Conservation (phyloP, 2,113 vertebrate species). For the Bambusicola thoracicus region DNA sequence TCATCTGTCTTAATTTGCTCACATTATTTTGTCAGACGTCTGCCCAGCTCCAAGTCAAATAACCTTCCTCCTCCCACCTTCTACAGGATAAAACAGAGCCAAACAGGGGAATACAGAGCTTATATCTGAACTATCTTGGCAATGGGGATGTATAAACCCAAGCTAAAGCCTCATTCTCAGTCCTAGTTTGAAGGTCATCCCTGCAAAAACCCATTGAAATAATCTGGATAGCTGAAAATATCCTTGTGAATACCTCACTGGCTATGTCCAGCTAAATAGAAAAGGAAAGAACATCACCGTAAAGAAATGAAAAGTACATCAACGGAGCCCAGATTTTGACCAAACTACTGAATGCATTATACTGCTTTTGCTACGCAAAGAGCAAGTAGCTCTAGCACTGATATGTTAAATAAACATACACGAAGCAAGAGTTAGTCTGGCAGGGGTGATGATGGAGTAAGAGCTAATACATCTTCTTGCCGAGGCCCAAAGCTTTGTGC, state of each 20-base stretch:
- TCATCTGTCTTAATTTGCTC: constrained; percentile 66
- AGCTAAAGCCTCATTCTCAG: background rate
- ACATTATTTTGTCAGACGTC: constrained; percentile 61
- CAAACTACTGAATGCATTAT: background rate
- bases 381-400: constrained; percentile 22
- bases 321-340: background rate
- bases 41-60: constrained; percentile 66
- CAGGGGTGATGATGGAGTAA: background rate
- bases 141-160: constrained; percentile 3
- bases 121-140: constrained; percentile 25
- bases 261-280: background rate
- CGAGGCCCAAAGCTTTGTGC: background rate
- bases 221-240: constrained; percentile 49
- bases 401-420: constrained; percentile 15
- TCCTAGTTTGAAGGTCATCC: background rate
- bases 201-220: constrained; percentile 45
- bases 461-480: background rate
- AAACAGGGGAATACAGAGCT: background rate
- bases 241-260: constrained; percentile 18
- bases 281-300: background rate
- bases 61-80: constrained; percentile 26
- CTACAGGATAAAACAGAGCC: constrained; percentile 9
- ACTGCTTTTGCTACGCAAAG: background rate
- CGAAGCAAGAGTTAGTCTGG: constrained; percentile 36
- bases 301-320: background rate